Evolutionary conservation across 2,888 invertebrate genomes (phyloP), one percentile per base, ranked within the genome.

Genomic region (Geotrupes spiniger): DNA sequence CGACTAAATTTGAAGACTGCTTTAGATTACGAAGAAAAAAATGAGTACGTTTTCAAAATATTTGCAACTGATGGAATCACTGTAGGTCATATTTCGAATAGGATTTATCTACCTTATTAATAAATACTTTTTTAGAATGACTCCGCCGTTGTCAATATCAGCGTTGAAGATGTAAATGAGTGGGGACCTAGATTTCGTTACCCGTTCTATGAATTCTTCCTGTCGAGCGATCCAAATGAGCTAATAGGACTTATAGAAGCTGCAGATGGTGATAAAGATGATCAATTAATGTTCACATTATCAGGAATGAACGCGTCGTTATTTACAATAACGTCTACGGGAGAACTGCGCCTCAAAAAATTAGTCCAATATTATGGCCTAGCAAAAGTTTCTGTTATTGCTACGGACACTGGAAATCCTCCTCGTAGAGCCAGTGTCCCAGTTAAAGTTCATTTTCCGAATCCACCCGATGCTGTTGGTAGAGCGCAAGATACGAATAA

Each of bases 141-240:
- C 69, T 89, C 91, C 0, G 85, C 92, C 0, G 80, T 84, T 4
- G 83, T 93, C 2, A 87, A 88, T 63, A 79, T 94, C 17, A 84
- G 87, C 1, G 88, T 94, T 10, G 76, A 85, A 59, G 88, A 93
- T 70, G 89, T 92, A 5, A 94, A 94, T 74, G 93, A 94, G 69
- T 93, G 93, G 92, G 92, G 92, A 71, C 94, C 94, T 0, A 79
- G 91, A 46, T 94, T 94, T 75, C 82, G 89, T 1, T 86, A 89
- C 72, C 85, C 89, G 3, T 87, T 90, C 70, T 94, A 93, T 73
- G 91, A 92, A 74, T 93, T 94, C 73, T 78, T 77, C 52, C 76
- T 81, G 59, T 51, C 69, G 54, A 59, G 71, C 58, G 46, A 62
- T 48, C 50, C 55, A 2, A 63, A 66, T 50, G 70, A 72, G 46